Base-by-base conservation (phyloP, 2,113 vertebrate species). In the Thunnus thynnus region DNA sequence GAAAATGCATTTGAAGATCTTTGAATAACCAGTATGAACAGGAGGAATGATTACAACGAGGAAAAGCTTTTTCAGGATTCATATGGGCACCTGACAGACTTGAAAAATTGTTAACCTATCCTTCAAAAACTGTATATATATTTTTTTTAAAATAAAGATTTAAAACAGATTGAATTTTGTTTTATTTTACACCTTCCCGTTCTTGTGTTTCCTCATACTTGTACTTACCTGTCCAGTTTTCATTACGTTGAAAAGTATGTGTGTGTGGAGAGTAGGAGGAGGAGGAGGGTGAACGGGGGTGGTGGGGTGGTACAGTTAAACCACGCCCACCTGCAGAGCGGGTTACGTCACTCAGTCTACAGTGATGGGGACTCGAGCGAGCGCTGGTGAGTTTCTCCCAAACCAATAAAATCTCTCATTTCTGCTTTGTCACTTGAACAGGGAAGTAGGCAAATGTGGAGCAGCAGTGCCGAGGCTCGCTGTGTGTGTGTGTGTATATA, bases 371-470 rank as follows among this genome's bases (percentile, higher is more conserved):
- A 91, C 80, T 89, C 88, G 91, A 84, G 85, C 89, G 75, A 95
- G 94, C 82, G 88, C 94, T 94, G 94, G 94, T 95, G 89, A 95
- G 95, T 94, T 90, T 82, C 62, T 77, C 14, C 30, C 84, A 88
- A 93, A 92, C 95, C 95, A 95, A 95, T 95, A 92, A 94, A 84
- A 93, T 76, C 78, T 76, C 89, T 47, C 81, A 81, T 47, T 79
- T 90, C 16, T 16, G 65, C 54, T n/a, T 72, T 70, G 89, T 93
- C 89, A 82, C 69, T 36, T n/a, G 2, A 87, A 90, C 77, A 74
- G 72, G 91, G 92, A 94, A 95, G 92, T 88, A 58, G 90, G 70
- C 84, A 69, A 52, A 78, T 1, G 17, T 27, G 12, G 48, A 3
- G 17, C 54, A 60, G 56, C 69, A 72, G 44, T 58, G 69, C n/a